Evolutionary conservation across 2,888 invertebrate species (phyloP), one percentile per base, ranked within the genome.

Genomic region (Tortricodes alternella): DNA sequence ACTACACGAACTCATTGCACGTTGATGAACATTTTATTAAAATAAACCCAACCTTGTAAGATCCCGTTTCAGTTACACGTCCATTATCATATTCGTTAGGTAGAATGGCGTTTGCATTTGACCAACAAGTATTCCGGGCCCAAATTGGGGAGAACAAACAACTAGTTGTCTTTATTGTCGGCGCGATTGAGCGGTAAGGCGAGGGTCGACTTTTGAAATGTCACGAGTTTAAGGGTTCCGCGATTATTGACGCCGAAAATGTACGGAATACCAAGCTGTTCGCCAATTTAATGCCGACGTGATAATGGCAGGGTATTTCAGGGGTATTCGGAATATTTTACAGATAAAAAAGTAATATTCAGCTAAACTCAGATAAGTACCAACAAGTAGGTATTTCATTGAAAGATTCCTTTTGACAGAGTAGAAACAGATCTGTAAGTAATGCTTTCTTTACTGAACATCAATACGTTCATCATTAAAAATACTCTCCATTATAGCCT

Each of bases 71-170:
- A 44, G 29, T 44, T 11, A 44, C 37, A 37, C n/a, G 29, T 18
- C 3, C 18, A 44, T 44, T 29, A 44, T 44, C 29, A 44, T 44
- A 29, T 29, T n/a, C 18, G 44, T 37, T 37, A 18, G 7, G 18
- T 7, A 18, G 13, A 44, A 44, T 44, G 44, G 44, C 44, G 29
- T 27, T 27, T 44, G 29, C 18, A 8, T 44, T 15, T 16, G 18
- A 11, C n/a, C 27, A 29, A 29, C 44, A 29, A 16, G 24, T 41
- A 39, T 6, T 41, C 15, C 16, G 41, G 43, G 43, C 16, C 4
- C 27, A 44, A 44, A 44, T 44, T 29, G 44, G 16, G 9, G 11
- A 44, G 44, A 44, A 44, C 27, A 44, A 44, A 29, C 44, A 44
- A 18, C 44, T 44, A 44, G 44, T 29, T 29, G 16, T 44, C 44